Evolutionary conservation across 2,797 vertebrate genomes (phyloP).

Genomic region (Numenius phaeopus): DNA sequence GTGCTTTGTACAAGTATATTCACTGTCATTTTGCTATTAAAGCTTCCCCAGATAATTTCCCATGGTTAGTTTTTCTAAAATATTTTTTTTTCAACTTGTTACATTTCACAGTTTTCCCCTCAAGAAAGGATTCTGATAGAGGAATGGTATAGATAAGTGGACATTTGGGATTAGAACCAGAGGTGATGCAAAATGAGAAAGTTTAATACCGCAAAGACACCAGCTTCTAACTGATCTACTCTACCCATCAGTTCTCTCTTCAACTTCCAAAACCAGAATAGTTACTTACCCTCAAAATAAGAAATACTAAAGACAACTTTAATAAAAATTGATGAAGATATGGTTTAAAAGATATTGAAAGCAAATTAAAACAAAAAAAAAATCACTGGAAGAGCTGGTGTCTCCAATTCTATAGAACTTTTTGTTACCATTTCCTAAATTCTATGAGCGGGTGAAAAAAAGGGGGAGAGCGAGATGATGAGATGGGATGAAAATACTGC

Average conservation of each 20-base stretch:
- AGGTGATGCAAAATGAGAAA: background rate
- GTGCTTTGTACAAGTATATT: background rate
- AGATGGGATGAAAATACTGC: background rate
- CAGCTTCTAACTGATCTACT: background rate
- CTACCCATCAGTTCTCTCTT: background rate
- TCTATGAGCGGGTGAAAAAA: background rate
- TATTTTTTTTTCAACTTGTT: background rate
- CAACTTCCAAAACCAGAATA: background rate
- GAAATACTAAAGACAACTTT: background rate
- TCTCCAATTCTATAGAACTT: background rate
- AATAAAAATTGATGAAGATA: background rate
- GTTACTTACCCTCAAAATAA: background rate
- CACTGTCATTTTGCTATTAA: background rate
- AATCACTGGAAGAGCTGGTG: background rate
- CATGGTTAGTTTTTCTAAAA: background rate
- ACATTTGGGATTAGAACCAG: background rate
- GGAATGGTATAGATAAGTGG: accelerated
- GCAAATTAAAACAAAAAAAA: background rate
- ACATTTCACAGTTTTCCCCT: background rate
- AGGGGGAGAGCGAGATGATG: background rate
- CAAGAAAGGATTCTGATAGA: background rate
- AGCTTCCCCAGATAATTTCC: background rate
- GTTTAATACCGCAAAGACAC: background rate
- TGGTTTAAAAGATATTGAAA: background rate
- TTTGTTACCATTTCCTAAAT: background rate